These are phyloP conservation scores for Idaea aversata DNA, from an alignment of 2,888 invertebrate genomes.

Conservation along the genomic window DNA sequence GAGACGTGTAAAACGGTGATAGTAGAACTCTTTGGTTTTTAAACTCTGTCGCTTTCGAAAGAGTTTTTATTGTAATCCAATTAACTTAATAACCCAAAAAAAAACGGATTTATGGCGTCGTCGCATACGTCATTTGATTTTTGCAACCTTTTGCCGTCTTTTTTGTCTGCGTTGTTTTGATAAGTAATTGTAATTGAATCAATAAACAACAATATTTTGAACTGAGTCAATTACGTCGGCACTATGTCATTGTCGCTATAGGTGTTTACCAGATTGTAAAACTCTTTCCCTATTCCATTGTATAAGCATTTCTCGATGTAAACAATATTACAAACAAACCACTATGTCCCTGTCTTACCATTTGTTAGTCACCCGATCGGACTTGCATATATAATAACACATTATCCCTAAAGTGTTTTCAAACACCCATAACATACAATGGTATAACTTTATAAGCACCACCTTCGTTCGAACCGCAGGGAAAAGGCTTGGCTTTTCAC, in stretches of 20 bases:
- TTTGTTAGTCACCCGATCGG: conserved; percentile 15
- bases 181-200: no score
- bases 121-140: no score
- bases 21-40: no score
- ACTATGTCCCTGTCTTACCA: background rate
- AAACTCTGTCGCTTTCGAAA: no score
- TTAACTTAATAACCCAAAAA: no score
- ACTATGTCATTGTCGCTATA: background rate
- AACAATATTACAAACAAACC: background rate
- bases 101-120: no score
- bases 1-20: no score
- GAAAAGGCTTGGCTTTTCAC: background rate
- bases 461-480: background rate
- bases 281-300: background rate
- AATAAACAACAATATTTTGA: background rate
- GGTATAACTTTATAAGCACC: background rate
- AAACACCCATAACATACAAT: background rate
- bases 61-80: no score
- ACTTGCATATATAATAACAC: conserved; percentile 37
- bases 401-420: conserved; percentile 36
- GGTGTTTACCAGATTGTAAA: background rate
- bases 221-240: background rate
- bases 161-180: no score
- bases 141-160: no score
- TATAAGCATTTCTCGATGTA: background rate